Percentiles rank a stretch among this genome's conserved stretches.
Conservation (phyloP, 1,140 invertebrate genomes). For the Archivesica marissinica region DNA sequence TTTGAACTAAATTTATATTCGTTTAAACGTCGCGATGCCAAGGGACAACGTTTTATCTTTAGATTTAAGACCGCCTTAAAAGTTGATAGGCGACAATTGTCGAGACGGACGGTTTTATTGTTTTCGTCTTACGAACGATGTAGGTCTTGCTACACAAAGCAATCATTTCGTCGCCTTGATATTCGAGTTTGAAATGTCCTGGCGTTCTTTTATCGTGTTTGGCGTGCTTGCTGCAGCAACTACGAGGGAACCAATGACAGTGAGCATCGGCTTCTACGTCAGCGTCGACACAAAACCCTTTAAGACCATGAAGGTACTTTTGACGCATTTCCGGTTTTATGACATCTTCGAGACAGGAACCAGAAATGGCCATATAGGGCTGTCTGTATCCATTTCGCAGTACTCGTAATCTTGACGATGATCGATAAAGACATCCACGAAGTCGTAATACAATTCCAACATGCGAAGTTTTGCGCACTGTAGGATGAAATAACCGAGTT, state of each 20-base stretch:
- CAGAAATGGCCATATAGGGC: conserved; percentile 59
- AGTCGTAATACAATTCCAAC: conserved; percentile 70
- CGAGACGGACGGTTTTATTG: no score
- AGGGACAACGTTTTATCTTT: no score
- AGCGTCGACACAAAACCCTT: conserved; percentile 16
- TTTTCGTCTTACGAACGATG: conserved; percentile 14
- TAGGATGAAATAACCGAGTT: conserved; percentile 67
- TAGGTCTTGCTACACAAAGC: conserved; percentile 32
- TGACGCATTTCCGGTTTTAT: conserved; percentile 14
- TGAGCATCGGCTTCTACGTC: background rate
- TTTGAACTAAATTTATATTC: no score
- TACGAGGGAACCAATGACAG: conserved; percentile 8
- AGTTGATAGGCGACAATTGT: no score
- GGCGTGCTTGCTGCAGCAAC: background rate
- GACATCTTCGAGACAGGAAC: conserved; percentile 14
- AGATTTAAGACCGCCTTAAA: no score
- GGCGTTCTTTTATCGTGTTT: conserved; percentile 8
- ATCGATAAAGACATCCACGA: conserved; percentile 61
- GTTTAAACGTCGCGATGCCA: no score
- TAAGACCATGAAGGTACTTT: background rate
- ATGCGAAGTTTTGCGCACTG: conserved; percentile 68
- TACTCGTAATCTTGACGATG: background rate
- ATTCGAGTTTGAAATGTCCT: conserved; percentile 13
- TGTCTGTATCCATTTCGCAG: conserved; percentile 66
- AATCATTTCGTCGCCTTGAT: conserved; percentile 1